Conservation (phyloP, 2,113 vertebrate genomes). For the Thomomys bottae region DNA sequence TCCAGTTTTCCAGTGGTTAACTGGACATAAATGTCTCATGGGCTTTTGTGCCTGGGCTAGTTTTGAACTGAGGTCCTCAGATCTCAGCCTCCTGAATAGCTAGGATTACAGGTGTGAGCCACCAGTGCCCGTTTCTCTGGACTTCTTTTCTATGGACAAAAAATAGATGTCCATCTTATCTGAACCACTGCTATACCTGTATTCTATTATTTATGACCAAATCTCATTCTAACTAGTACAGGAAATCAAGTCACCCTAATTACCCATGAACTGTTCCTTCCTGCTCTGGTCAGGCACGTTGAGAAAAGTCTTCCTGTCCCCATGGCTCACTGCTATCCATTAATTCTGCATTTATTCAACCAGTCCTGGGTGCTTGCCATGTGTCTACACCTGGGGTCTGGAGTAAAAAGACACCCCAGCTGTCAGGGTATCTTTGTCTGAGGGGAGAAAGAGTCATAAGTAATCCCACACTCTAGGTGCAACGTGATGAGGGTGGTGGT, state of each 20-base stretch:
- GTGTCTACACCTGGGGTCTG: neutral
- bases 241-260: neutral
- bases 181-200: neutral
- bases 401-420: neutral
- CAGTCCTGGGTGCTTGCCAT: neutral
- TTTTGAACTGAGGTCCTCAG: no score
- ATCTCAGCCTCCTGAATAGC: no score
- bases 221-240: neutral
- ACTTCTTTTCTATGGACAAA: neutral
- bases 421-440: neutral
- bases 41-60: no score
- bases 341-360: neutral
- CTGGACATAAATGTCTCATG: no score
- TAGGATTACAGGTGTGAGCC: no score
- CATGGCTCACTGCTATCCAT: neutral
- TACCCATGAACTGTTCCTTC: neutral
- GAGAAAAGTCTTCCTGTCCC: neutral
- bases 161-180: neutral
- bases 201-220: neutral
- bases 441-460: no score
- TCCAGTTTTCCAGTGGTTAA: no score
- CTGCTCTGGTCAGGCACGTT: conserved; percentile 17
- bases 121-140: no score
- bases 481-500: no score
- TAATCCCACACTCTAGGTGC: no score